These are phyloP conservation scores for Serranus cabrilla DNA, from an alignment of 2,797 vertebrate species.

Conservation along the genomic window DNA sequence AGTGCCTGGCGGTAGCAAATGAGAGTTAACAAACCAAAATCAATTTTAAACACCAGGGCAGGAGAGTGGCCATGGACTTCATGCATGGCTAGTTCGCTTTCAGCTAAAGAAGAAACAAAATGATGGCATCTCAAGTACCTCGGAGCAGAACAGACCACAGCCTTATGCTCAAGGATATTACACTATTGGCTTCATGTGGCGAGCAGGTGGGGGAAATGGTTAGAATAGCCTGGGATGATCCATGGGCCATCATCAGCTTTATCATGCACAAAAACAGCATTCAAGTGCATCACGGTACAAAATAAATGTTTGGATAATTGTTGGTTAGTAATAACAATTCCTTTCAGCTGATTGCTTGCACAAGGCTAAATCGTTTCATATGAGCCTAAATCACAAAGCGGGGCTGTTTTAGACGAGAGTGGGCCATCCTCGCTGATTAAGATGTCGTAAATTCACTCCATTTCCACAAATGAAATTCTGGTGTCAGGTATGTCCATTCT, in stretches of 20 bases:
- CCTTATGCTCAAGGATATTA: neutral
- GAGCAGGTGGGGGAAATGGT: neutral
- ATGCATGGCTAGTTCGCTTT: slow-evolving; percentile 41
- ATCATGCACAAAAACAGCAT: slow-evolving; percentile 14
- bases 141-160: slow-evolving; percentile 18
- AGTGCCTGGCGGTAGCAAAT: slow-evolving; percentile 54
- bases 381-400: slow-evolving; percentile 48
- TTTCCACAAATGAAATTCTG: slow-evolving; percentile 56
- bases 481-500: slow-evolving; percentile 47
- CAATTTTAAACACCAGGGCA: slow-evolving; percentile 60
- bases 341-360: slow-evolving; percentile 28
- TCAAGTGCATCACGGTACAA: slow-evolving; percentile 11
- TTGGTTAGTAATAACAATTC: slow-evolving; percentile 27
- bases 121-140: slow-evolving; percentile 20
- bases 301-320: slow-evolving; percentile 40
- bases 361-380: slow-evolving; percentile 17
- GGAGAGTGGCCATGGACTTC: slow-evolving; percentile 44
- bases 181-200: neutral
- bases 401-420: slow-evolving; percentile 23
- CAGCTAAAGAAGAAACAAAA: slow-evolving; percentile 36
- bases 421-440: slow-evolving; percentile 52
- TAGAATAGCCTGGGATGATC: slow-evolving; percentile 9
- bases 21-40: slow-evolving; percentile 74
- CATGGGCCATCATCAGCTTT: slow-evolving; percentile 14
- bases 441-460: slow-evolving; percentile 51